phyloP scores from a whole-genome alignment of 92 coral and sea anemone genomes.

The Palythoa grandiflora region DNA sequence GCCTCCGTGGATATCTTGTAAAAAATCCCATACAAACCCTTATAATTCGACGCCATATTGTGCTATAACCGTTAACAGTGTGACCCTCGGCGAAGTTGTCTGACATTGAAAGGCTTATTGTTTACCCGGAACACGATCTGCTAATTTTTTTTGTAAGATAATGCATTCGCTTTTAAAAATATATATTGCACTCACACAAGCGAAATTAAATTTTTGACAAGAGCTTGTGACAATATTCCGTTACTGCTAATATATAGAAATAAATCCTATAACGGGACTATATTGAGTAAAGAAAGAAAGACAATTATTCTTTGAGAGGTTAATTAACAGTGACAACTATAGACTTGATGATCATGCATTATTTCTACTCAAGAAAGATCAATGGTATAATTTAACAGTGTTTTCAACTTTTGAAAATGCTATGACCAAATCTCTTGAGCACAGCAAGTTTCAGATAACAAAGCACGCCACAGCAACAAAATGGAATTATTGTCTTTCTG shows the following conservation, averaged over 20 bases:
- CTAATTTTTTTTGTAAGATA: slow-evolving; percentile 13
- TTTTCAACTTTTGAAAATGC: background rate
- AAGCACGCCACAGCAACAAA: background rate
- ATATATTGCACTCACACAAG: background rate
- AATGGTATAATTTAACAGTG: background rate
- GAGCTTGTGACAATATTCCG: background rate
- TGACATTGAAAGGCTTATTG: slow-evolving; percentile 26
- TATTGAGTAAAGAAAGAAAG: background rate
- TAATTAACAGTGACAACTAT: background rate
- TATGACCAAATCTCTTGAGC: background rate
- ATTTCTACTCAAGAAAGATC: background rate
- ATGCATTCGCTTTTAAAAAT: background rate
- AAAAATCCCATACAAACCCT: too few species aligned
- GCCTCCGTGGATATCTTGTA: too few species aligned
- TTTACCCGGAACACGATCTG: slow-evolving; percentile 43
- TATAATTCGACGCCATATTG: too few species aligned
- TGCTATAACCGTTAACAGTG: background rate
- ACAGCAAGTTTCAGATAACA: background rate
- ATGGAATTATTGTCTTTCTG: background rate
- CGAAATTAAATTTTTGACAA: background rate
- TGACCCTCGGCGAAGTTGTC: slow-evolving; percentile 30
- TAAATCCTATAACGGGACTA: background rate
- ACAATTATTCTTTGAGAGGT: background rate
- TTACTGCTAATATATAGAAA: background rate
- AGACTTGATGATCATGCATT: background rate